Conservation (phyloP, 2,797 vertebrate genomes). For the Oreochromis grahami region DNA sequence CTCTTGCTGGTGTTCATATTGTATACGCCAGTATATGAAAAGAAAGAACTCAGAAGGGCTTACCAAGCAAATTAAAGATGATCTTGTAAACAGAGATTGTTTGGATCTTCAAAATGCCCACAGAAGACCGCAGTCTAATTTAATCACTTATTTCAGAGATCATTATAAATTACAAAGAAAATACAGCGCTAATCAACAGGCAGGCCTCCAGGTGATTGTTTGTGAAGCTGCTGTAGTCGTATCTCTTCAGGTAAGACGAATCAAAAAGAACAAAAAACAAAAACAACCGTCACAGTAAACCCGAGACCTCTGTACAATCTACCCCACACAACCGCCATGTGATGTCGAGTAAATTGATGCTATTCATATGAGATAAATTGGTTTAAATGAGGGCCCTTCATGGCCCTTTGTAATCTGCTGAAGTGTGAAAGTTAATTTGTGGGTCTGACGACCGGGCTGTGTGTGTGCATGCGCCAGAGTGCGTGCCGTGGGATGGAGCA, state of each 20-base stretch:
- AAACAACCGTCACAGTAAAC: background rate
- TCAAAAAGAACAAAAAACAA: background rate
- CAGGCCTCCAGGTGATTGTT: background rate
- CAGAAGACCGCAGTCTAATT: background rate
- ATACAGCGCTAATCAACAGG: conserved; percentile 17
- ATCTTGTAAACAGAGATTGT: conserved; percentile 22
- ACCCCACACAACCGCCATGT: conserved; percentile 1
- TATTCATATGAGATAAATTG: conserved; percentile 60
- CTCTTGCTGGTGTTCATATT: background rate
- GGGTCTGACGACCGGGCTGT: conserved; percentile 9
- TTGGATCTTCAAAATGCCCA: conserved; percentile 19
- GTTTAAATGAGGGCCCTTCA: conserved; percentile 69
- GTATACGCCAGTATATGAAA: background rate
- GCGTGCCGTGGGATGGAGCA: conserved; percentile 48
- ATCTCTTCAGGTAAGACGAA: background rate
- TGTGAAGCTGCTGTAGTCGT: conserved; percentile 8
- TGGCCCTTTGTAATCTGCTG: conserved; percentile 57
- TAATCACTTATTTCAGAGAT: conserved; percentile 21
- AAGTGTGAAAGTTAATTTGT: conserved; percentile 74
- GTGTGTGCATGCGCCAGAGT: conserved; percentile 8
- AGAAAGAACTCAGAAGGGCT: background rate
- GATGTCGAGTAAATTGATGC: conserved; percentile 33
- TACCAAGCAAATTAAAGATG: conserved; percentile 10
- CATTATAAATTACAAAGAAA: conserved; percentile 2
- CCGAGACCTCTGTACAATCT: background rate